A percentile compares a stretch with the other conserved stretches of the same genome.
These are phyloP conservation scores for Chaenodraco wilsoni DNA, from an alignment of 2,797 vertebrate genomes.

Conservation along the genomic window DNA sequence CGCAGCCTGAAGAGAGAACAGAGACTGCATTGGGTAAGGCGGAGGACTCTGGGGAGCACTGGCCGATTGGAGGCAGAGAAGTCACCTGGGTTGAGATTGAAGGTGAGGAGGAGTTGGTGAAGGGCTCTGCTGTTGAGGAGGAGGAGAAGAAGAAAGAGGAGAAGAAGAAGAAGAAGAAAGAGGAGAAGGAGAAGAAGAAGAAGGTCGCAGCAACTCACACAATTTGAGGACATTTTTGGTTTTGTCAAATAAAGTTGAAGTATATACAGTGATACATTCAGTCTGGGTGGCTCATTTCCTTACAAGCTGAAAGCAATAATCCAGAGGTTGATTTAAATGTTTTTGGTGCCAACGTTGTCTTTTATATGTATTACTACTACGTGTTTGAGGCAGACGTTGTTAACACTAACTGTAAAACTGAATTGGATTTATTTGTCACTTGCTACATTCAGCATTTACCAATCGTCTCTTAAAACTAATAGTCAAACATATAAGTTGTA, in stretches of 20 bases:
- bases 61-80: conserved; percentile 37
- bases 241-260: conserved; percentile 61
- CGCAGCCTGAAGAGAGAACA: not conserved
- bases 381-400: not conserved
- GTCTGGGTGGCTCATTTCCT: conserved; percentile 1
- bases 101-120: conserved; percentile 30
- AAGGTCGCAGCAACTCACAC: conserved; percentile 17
- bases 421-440: not conserved
- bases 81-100: conserved; percentile 44
- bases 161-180: conserved; percentile 15
- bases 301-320: not conserved
- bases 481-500: not conserved
- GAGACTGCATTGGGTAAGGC: not conserved
- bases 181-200: conserved; percentile 10
- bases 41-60: not conserved
- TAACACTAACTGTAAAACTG: not conserved
- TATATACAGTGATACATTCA: not conserved
- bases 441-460: not conserved
- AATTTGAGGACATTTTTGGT: conserved; percentile 71
- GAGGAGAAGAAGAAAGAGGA: conserved; percentile 3
- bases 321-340: not conserved
- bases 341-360: not conserved
- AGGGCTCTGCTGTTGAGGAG: conserved; percentile 54
- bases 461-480: not conserved
- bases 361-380: not conserved